These are phyloP conservation scores for Tuta absoluta DNA, from an alignment of 2,888 invertebrate species.

Conservation along the genomic window DNA sequence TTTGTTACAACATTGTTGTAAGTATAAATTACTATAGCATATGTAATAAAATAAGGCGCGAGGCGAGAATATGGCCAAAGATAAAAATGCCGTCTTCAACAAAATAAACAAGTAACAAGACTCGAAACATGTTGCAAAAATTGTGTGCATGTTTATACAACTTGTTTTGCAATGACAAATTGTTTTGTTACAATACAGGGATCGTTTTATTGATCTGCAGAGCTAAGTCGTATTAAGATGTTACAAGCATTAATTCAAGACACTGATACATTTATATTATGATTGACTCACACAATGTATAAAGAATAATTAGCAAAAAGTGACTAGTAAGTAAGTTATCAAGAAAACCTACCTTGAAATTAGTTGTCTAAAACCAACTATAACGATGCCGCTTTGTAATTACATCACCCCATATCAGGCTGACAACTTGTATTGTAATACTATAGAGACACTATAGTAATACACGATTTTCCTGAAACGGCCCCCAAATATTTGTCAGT, in stretches of 20 bases:
- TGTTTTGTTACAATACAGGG: constrained; percentile 27
- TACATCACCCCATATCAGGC: too few relatives aligned
- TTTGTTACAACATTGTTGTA: too few relatives aligned
- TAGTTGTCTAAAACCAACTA: constrained; percentile 9
- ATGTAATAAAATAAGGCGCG: neutral
- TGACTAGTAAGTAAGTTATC: neutral
- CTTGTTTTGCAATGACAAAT: constrained; percentile 43
- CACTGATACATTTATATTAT: neutral
- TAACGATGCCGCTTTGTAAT: neutral
- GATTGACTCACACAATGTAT: neutral
- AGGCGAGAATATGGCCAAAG: neutral
- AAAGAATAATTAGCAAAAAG: constrained; percentile 1
- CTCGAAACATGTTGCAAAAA: constrained; percentile 22
- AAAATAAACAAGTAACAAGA: constrained; percentile 5
- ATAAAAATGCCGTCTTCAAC: neutral
- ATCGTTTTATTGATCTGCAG: constrained; percentile 13
- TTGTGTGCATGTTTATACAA: constrained; percentile 45
- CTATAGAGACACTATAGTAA: too few relatives aligned
- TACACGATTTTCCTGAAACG: too few relatives aligned
- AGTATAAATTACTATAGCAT: too few relatives aligned
- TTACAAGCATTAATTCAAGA: neutral
- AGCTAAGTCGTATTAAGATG: neutral
- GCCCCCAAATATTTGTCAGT: too few relatives aligned
- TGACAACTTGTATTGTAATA: too few relatives aligned
- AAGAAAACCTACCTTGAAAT: neutral